Evolutionary conservation across 1,140 invertebrate species (phyloP).

Genomic region (Euschistus heros): DNA sequence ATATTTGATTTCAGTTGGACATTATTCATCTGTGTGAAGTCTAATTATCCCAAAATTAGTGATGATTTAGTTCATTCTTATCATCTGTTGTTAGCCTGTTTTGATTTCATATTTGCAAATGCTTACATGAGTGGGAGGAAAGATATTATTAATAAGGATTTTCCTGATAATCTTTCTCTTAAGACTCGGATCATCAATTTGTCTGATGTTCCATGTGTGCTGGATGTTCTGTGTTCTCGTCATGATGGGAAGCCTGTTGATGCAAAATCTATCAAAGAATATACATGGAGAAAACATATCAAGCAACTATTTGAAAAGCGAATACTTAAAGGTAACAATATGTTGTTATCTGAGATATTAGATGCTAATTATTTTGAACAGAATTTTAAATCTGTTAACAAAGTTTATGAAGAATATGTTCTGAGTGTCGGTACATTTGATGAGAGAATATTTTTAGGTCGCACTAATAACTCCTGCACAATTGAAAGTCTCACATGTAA

Average conservation of each 20-base stretch:
- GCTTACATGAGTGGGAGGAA: constrained; percentile 65
- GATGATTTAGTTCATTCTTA: constrained; percentile 92
- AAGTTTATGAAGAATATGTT: constrained; percentile 82
- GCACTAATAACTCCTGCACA: constrained; percentile 29
- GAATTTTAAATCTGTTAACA: constrained; percentile 76
- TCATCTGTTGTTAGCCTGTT: constrained; percentile 78
- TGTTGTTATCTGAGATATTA: constrained; percentile 55
- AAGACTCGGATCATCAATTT: constrained; percentile 51
- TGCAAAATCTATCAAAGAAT: constrained; percentile 81
- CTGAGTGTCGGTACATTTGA: constrained; percentile 90
- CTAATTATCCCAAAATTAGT: constrained; percentile 65
- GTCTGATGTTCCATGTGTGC: constrained; percentile 64
- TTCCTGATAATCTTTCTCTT: constrained; percentile 50
- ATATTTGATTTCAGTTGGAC: constrained; percentile 91
- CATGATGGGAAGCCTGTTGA: constrained; percentile 72
- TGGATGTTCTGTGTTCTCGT: constrained; percentile 69
- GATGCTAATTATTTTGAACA: constrained; percentile 61
- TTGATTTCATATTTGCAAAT: constrained; percentile 85
- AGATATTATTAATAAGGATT: constrained; percentile 65
- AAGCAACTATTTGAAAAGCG: constrained; percentile 68
- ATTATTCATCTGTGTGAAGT: constrained; percentile 85
- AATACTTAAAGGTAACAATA: constrained; percentile 48
- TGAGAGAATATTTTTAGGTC: constrained; percentile 84
- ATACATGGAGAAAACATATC: constrained; percentile 71
- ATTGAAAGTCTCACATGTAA: background rate